A percentile compares a stretch with the other conserved stretches of the same genome.
Conservation (phyloP, 2,113 vertebrate genomes). For the Leptodactylus fuscus region DNA sequence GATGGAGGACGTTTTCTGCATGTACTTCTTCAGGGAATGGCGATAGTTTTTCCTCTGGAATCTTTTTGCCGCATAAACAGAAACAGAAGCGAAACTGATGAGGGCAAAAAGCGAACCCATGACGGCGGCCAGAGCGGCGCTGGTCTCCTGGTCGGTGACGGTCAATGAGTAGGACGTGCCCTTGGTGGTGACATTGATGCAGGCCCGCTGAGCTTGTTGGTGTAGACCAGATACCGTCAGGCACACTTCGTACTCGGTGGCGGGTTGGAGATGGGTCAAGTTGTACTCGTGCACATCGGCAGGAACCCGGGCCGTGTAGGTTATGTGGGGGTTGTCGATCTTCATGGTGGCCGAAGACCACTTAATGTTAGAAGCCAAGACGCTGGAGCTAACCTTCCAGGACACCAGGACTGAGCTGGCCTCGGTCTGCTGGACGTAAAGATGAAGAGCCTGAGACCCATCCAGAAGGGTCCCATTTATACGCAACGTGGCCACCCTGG, state of each 20-base stretch:
- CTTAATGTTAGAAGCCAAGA: constrained; percentile 93
- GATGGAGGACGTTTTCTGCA: constrained; percentile 98
- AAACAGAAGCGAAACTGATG: constrained; percentile 86
- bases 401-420: constrained; percentile 94
- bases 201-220: constrained; percentile 91
- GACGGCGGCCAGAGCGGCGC: constrained; percentile 88
- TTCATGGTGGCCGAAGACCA: constrained; percentile 98
- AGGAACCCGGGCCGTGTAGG: constrained; percentile 93
- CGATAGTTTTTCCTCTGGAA: constrained; percentile 98
- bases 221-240: constrained; percentile 92
- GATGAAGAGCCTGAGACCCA: constrained; percentile 89
- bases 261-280: constrained; percentile 92
- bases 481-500: constrained; percentile 84
- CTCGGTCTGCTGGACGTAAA: constrained; percentile 91
- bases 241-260: constrained; percentile 95
- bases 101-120: constrained; percentile 93
- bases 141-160: constrained; percentile 87
- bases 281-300: constrained; percentile 98
- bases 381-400: constrained; percentile 93
- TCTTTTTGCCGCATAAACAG: constrained; percentile 86
- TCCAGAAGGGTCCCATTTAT: constrained; percentile 94
- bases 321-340: constrained; percentile 97
- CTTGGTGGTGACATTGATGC: constrained; percentile 96
- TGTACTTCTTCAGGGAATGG: constrained; percentile 97
- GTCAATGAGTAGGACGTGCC: constrained; percentile 83